Evolutionary conservation across 2,797 vertebrate genomes (phyloP), one percentile per base, ranked within the genome.

Genomic region (Cheirogaleus major): DNA sequence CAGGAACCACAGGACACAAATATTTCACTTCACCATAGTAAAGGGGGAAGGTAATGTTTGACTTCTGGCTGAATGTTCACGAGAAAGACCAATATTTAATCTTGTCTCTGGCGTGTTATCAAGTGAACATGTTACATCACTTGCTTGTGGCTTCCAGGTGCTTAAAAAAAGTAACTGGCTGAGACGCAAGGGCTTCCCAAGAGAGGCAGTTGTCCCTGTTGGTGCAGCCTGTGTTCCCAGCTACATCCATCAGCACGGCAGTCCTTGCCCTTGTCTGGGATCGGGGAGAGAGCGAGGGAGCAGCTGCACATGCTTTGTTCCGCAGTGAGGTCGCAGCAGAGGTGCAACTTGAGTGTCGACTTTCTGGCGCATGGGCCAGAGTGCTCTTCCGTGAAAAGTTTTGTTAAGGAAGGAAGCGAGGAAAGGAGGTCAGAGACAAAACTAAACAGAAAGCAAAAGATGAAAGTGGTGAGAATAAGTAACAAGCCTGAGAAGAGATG

Each of bases 81-180:
- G 20, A 96, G 96, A 96, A 97, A 97, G 95, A 94, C 97, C 95
- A 98, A 96, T 98, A 98, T 98, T 98, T 98, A 98, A 96, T 95
- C 96, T 98, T 96, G 65, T 96, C 92, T 98, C 91, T 98, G 98
- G 94, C 92, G 96, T 55, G 83, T 96, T 98, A 96, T 97, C 93
- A 98, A 98, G 93, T 97, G 97, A 98, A 97, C 93, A 79, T 95
- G 91, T 98, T 98, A 93, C 97, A 97, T 98, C 98, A 98, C 85
- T 98, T 97, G 87, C 92, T 91, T 97, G 84, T 94, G 97, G 88
- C 72, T 98, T 98, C 97, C 97, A 98, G 98, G 97, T 98, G 97
- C 98, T 98, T 98, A 98, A 98, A 98, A 59, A 98, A 98, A 98
- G 98, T 97, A 97, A 97, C 98, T 97, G 93, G 88, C 96, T 93